Evolutionary conservation across 2,113 vertebrate species (phyloP).

Genomic region (Misgurnus anguillicaudatus): DNA sequence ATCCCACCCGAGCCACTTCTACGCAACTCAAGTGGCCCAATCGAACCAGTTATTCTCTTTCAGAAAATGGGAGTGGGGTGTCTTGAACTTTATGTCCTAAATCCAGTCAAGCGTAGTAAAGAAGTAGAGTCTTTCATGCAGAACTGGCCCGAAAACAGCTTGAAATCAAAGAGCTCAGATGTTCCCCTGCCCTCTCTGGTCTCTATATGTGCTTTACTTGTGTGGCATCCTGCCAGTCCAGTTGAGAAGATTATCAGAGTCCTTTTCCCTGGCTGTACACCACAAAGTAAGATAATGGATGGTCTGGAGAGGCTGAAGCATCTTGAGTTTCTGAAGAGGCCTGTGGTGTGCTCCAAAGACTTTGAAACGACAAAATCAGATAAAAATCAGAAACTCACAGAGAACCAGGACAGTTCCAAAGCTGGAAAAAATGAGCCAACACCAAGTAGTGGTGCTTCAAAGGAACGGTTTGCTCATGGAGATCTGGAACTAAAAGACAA

Average conservation of each 20-base stretch:
- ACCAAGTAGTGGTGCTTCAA: conserved; percentile 42
- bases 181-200: conserved; percentile 70
- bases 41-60: conserved; percentile 79
- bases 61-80: conserved; percentile 87
- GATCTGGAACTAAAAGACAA: conserved; percentile 64
- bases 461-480: conserved; percentile 45
- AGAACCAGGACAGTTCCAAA: conserved; percentile 78
- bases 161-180: conserved; percentile 58
- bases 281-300: conserved; percentile 79
- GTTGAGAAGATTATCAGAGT: conserved; percentile 82
- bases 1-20: conserved; percentile 71
- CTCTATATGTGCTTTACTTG: conserved; percentile 78
- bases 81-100: conserved; percentile 81
- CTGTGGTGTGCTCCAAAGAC: conserved; percentile 77
- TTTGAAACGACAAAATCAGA: conserved; percentile 62
- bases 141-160: conserved; percentile 68
- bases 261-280: conserved; percentile 83
- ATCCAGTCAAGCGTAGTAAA: conserved; percentile 71
- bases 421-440: conserved; percentile 59
- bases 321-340: conserved; percentile 78
- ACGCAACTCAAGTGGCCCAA: conserved; percentile 57
- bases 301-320: conserved; percentile 81
- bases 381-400: conserved; percentile 68
- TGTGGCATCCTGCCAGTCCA: conserved; percentile 80
- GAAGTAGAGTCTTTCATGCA: conserved; percentile 75